A percentile compares a stretch with the other conserved stretches of the same genome.
These are phyloP conservation scores for Elysia crispata DNA, from an alignment of 2,888 invertebrate genomes.

Conservation along the genomic window DNA sequence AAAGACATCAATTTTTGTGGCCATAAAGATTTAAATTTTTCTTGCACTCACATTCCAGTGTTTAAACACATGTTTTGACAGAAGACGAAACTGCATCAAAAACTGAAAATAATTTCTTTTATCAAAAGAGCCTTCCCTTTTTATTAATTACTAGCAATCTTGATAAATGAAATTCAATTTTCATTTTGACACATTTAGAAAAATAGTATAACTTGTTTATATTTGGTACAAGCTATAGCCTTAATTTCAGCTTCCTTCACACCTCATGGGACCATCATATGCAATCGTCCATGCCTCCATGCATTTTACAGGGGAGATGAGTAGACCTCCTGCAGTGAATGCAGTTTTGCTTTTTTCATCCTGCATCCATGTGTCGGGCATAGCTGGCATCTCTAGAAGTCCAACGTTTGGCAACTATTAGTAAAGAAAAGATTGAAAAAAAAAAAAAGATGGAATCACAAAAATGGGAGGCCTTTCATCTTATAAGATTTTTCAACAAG, in stretches of 20 bases:
- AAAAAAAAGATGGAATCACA: background rate
- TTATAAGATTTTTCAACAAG: too few species aligned
- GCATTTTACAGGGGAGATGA: conserved; percentile 83
- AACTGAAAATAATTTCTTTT: too few species aligned
- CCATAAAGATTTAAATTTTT: too few species aligned
- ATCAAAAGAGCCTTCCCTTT: too few species aligned
- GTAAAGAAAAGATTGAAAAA: background rate
- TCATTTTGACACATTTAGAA: background rate
- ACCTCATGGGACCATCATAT: conserved; percentile 85
- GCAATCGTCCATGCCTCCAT: conserved; percentile 86
- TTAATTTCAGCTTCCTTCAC: conserved; percentile 2
- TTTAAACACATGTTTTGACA: too few species aligned
- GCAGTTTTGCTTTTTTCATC: conserved; percentile 76
- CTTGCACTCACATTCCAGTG: too few species aligned
- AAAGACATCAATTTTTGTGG: too few species aligned
- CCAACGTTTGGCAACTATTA: conserved; percentile 84
- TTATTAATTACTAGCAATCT: too few species aligned
- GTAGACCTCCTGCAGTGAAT: conserved; percentile 85
- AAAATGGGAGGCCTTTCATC: too few species aligned
- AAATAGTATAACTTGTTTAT: too few species aligned
- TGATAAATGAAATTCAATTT: background rate
- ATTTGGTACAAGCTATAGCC: too few species aligned
- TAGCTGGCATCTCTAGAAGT: conserved; percentile 83
- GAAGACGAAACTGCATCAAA: too few species aligned
- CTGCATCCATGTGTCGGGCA: conserved; percentile 85